These are phyloP conservation scores for Ataeniobius toweri DNA, from an alignment of 2,797 vertebrate species.

Conservation along the genomic window DNA sequence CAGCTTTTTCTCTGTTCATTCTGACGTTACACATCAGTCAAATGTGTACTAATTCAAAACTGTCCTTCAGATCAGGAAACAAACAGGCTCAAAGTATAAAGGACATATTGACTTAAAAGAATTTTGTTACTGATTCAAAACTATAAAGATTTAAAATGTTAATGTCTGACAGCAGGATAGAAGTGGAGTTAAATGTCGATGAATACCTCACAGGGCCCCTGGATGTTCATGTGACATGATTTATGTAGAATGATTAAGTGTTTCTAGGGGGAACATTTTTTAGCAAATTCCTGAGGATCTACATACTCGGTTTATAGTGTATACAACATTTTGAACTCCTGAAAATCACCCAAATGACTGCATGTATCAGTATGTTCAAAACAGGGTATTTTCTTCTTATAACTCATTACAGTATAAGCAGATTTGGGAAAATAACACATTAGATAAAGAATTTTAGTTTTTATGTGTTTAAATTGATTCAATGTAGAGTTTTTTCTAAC, in stretches of 20 bases:
- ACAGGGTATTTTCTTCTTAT: neutral
- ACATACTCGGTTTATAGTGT: conserved; percentile 2
- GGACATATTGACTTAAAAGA: neutral
- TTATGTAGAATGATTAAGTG: conserved; percentile 9
- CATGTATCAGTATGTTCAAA: neutral
- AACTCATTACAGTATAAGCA: neutral
- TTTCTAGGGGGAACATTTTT: conserved; percentile 17
- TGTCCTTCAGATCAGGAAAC: neutral
- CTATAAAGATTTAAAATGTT: conserved; percentile 42
- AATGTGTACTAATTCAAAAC: neutral
- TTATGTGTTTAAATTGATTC: neutral
- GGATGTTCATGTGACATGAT: conserved; percentile 32
- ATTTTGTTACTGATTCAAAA: conserved; percentile 9
- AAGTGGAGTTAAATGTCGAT: neutral
- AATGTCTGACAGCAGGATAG: conserved; percentile 3
- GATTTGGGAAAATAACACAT: neutral
- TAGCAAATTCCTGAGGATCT: conserved; percentile 8
- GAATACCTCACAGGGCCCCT: conserved; percentile 29
- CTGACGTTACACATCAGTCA: neutral
- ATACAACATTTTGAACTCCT: neutral
- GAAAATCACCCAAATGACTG: neutral
- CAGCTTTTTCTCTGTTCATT: conserved; percentile 23
- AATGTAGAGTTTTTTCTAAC: neutral
- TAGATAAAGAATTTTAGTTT: neutral
- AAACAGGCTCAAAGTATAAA: conserved; percentile 1